Evolutionary conservation across 2,888 invertebrate genomes (phyloP).

Genomic region (Pyrrhia umbra): DNA sequence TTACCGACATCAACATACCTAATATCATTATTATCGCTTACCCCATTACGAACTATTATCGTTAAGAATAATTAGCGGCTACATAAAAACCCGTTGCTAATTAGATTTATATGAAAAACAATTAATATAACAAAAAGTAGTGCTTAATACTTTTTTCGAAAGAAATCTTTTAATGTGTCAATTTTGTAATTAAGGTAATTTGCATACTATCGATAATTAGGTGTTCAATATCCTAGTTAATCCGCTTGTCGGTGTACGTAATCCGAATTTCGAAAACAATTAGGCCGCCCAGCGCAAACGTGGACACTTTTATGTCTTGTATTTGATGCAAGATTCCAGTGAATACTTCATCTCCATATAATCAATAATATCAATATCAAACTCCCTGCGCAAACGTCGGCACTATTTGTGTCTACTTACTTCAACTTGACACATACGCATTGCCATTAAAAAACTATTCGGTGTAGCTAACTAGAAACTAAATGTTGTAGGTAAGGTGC

Average conservation of each 20-base stretch:
- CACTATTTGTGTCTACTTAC: too few relatives aligned
- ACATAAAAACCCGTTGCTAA: conserved; percentile 40
- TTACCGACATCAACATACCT: conserved; percentile 37
- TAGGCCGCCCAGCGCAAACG: too few relatives aligned
- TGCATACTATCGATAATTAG: conserved; percentile 26
- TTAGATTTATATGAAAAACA: conserved; percentile 35
- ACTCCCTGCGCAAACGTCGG: too few relatives aligned
- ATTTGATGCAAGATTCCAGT: too few relatives aligned
- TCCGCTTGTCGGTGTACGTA: conserved; percentile 16
- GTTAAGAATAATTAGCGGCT: conserved; percentile 44
- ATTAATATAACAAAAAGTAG: conserved; percentile 20
- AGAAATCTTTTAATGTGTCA: not conserved
- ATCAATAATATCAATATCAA: too few relatives aligned
- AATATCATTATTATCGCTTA: conserved; percentile 28
- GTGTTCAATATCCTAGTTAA: not conserved
- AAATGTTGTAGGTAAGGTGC: too few relatives aligned
- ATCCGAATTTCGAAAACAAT: not conserved
- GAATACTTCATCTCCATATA: too few relatives aligned
- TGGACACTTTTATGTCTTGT: too few relatives aligned
- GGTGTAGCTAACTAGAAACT: too few relatives aligned
- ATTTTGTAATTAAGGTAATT: conserved; percentile 1
- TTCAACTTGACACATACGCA: too few relatives aligned
- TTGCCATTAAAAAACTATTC: too few relatives aligned
- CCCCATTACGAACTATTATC: conserved; percentile 55
- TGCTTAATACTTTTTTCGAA: not conserved